Base-by-base conservation (phyloP, 1,140 invertebrate genomes). In the Colletes latitarsis region DNA sequence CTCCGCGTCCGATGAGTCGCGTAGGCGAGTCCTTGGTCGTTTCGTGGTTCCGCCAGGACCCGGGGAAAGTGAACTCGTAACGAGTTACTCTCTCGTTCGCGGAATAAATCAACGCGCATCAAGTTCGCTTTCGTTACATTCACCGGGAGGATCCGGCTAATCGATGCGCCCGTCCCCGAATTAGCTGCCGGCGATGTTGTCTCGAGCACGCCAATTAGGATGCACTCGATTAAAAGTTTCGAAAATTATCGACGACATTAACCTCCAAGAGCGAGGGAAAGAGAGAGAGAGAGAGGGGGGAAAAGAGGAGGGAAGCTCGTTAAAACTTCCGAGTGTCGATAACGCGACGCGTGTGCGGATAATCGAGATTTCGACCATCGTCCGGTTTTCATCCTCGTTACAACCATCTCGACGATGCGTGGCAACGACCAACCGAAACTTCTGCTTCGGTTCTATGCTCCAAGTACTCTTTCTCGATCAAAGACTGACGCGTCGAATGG, bases 121-220 rank as follows among this genome's bases (percentile, higher is more conserved):
- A 75, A 85, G 83, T 85, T 85, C 83, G 79, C 84, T 85, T 85
- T 85, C 84, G 83, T 85, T 85, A 84, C 83, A 81, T 84, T 85
- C 83, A 85, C 83, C 72, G 71, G 49, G 19, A 58, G 41, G 30
- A 58, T 55, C 60, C 49, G 69, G 70, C 77, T 79, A 79, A 79
- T 79, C 77, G 77, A 79, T 79, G 58, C 77, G 52, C 60, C n/a
- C 69, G 49, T 79, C 58, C 77, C 60, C 77, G 77, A 73, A 79
- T 79, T 79, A 79, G 77, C 77, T 62, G 70, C 69, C 49, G 43
- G 60, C 69, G 77, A 49, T 66, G 77, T 79, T 79, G 77, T 79
- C 77, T 79, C 60, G 60, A 55, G 76, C 46, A 41, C 69, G 60
- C 77, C 77, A 79, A 79, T 79, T 79, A 79, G 69, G 70, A 79